phyloP scores from a whole-genome alignment of 2,888 invertebrate species.

The Anarsia innoxiella region DNA sequence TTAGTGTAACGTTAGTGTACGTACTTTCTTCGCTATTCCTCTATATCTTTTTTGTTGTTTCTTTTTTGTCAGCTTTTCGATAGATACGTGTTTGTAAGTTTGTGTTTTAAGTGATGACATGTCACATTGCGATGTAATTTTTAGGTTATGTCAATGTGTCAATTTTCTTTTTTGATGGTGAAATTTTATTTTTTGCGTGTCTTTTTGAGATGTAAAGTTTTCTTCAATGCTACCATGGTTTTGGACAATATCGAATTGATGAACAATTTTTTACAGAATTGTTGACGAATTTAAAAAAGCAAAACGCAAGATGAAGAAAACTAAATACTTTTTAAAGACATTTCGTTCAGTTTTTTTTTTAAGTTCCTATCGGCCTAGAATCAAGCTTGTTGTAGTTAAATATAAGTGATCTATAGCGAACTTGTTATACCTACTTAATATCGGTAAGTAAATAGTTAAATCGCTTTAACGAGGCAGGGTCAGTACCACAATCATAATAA shows the following conservation, averaged over 20 bases:
- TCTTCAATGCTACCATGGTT: no score
- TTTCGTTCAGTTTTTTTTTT: conserved; percentile 35
- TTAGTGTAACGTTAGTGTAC: conserved; percentile 41
- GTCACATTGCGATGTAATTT: no score
- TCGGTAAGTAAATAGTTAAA: conserved; percentile 56
- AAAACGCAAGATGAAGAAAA: no score
- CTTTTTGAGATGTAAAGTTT: no score
- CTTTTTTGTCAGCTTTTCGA: conserved; percentile 32
- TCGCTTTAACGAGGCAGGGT: conserved; percentile 74
- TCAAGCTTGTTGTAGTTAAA: conserved; percentile 56
- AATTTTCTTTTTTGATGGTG: no score
- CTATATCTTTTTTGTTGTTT: conserved; percentile 27
- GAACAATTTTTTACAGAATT: no score
- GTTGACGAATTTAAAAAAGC: no score
- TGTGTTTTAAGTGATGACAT: not conserved
- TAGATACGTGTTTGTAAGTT: conserved; percentile 29
- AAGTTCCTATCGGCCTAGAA: conserved; percentile 72
- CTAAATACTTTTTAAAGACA: no score
- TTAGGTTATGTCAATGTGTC: no score
- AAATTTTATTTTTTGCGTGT: no score
- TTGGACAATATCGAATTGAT: no score
- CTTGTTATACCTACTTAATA: conserved; percentile 39
- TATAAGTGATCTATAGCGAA: conserved; percentile 39
- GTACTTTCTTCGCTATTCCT: conserved; percentile 33
- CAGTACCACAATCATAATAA: conserved; percentile 62